Evolutionary conservation across 2,888 invertebrate genomes (phyloP).

Genomic region (Epistrophe eligans): DNA sequence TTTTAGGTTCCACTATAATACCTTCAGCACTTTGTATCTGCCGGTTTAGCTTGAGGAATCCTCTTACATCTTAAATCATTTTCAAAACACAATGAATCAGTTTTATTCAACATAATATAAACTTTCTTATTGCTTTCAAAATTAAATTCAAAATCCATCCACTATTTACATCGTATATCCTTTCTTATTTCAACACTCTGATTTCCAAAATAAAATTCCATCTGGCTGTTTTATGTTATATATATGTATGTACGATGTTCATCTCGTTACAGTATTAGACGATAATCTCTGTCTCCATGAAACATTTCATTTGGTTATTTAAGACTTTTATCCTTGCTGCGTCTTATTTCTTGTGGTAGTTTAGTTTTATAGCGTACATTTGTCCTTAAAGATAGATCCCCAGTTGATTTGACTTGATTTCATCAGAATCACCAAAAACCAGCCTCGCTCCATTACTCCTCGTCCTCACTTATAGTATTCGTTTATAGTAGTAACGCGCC

Average conservation of each 20-base stretch:
- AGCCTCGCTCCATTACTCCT: neutral
- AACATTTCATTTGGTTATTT: constrained; percentile 57
- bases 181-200: neutral
- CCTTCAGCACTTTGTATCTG: neutral
- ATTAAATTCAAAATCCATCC: constrained; percentile 12
- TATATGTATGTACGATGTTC: neutral
- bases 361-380: constrained; percentile 43
- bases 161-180: neutral
- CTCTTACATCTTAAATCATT: no score
- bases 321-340: constrained; percentile 39
- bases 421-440: constrained; percentile 12
- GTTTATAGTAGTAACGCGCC: neutral
- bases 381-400: constrained; percentile 36
- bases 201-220: constrained; percentile 13
- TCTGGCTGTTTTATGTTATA: constrained; percentile 13
- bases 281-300: constrained; percentile 37
- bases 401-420: constrained; percentile 52
- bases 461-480: neutral
- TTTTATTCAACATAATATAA: neutral
- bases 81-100: neutral
- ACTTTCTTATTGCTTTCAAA: neutral
- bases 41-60: neutral
- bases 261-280: constrained; percentile 31
- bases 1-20: neutral
- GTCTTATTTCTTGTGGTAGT: constrained; percentile 30